Percentiles rank a stretch among this genome's conserved stretches.
These are phyloP conservation scores for Tribolium madens DNA, from an alignment of 1,140 invertebrate genomes.

Conservation along the genomic window DNA sequence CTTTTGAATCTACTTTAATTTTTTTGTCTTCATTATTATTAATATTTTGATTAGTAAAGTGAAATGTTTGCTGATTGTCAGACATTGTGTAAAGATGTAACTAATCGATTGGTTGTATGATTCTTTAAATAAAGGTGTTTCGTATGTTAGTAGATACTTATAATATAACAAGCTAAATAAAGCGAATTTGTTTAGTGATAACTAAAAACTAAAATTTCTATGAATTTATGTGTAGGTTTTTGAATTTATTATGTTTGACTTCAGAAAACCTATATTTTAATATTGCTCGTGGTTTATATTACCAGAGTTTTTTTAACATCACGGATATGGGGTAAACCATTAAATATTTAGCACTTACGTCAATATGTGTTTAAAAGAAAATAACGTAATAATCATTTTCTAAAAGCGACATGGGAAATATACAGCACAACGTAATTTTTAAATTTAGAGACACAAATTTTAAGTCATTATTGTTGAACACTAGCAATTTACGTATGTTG, in stretches of 20 bases:
- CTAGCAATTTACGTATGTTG: not conserved
- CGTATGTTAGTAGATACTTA: no score
- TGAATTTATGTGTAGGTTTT: no score
- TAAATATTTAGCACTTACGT: constrained; percentile 9
- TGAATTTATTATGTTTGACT: no score
- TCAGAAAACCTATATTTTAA: no score
- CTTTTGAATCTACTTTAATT: not conserved
- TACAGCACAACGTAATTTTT: not conserved
- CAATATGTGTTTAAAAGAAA: not conserved
- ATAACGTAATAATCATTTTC: not conserved
- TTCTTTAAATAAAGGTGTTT: no score
- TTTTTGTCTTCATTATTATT: not conserved
- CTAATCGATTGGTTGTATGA: no score
- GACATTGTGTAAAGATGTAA: not conserved
- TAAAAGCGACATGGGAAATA: not conserved
- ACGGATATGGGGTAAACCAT: not conserved
- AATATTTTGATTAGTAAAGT: not conserved
- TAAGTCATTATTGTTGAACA: not conserved
- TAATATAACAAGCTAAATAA: no score
- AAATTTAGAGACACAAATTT: not conserved
- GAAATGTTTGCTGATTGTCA: not conserved
- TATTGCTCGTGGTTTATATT: no score
- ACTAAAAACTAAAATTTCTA: no score
- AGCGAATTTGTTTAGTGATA: no score
- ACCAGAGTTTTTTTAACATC: no score